Conservation (phyloP, 2,797 vertebrate genomes). For the Molossus molossus region DNA sequence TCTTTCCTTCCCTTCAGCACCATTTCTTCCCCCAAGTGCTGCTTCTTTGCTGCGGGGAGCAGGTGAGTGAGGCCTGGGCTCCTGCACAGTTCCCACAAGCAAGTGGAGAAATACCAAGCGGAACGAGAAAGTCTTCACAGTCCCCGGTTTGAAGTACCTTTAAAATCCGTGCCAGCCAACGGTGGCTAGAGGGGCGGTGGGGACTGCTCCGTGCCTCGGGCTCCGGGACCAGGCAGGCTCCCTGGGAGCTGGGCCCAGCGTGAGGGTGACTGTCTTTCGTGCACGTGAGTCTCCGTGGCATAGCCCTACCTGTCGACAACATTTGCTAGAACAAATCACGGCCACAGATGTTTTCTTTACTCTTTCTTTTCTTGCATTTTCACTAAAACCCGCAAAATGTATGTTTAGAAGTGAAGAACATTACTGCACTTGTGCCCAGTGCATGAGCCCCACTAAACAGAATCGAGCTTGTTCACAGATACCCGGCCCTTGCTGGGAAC, state of each 20-base stretch:
- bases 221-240: background rate
- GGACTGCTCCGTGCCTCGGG: background rate
- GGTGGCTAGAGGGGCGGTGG: background rate
- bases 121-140: background rate
- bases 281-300: background rate
- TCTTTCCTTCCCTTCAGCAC: background rate
- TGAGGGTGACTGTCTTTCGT: background rate
- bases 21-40: background rate
- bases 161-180: background rate
- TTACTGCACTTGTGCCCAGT: background rate
- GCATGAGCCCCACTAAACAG: background rate
- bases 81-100: background rate
- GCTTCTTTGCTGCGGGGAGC: slow-evolving; percentile 2
- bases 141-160: background rate
- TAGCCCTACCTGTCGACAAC: background rate
- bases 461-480: slow-evolving; percentile 45
- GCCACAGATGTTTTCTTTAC: background rate
- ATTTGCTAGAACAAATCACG: slow-evolving; percentile 25
- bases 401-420: slow-evolving; percentile 54
- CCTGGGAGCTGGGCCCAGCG: background rate
- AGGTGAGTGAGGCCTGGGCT: background rate
- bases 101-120: background rate
- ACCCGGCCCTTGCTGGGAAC: slow-evolving; percentile 20
- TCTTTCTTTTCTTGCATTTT: background rate
- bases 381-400: background rate